Conservation (phyloP, 2,797 vertebrate species). For the Enteromius anoplus region DNA sequence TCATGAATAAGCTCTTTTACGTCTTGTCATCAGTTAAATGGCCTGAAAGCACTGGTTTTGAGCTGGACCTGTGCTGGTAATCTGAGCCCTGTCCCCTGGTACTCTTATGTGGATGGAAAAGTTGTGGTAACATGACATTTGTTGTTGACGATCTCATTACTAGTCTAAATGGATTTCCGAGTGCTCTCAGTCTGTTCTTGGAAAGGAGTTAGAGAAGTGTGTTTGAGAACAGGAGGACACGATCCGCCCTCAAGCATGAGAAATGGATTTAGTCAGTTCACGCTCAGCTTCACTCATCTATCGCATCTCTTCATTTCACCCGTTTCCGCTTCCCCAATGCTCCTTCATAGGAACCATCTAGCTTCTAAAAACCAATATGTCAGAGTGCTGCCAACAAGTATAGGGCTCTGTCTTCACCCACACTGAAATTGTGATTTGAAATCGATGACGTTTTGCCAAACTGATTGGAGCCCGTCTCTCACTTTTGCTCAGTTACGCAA, state of each 20-base stretch:
- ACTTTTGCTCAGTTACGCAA: neutral
- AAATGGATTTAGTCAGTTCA: constrained; percentile 12
- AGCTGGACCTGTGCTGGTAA: neutral
- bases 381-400: neutral
- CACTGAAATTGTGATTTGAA: neutral
- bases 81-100: neutral
- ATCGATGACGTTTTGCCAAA: neutral
- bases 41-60: neutral
- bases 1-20: neutral
- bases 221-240: neutral
- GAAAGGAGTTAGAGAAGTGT: constrained; percentile 8
- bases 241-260: constrained; percentile 15
- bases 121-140: neutral
- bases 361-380: neutral
- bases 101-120: neutral
- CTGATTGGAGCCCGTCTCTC: neutral
- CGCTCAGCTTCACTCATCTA: neutral
- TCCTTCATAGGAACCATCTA: too few relatives aligned
- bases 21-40: neutral
- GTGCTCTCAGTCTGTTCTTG: constrained; percentile 3
- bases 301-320: neutral
- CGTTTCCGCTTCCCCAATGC: neutral
- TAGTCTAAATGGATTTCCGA: constrained; percentile 11
- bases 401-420: neutral
- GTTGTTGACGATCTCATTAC: neutral